phyloP scores from a whole-genome alignment of 1,140 invertebrate genomes.

The Drosophila bipectinata region DNA sequence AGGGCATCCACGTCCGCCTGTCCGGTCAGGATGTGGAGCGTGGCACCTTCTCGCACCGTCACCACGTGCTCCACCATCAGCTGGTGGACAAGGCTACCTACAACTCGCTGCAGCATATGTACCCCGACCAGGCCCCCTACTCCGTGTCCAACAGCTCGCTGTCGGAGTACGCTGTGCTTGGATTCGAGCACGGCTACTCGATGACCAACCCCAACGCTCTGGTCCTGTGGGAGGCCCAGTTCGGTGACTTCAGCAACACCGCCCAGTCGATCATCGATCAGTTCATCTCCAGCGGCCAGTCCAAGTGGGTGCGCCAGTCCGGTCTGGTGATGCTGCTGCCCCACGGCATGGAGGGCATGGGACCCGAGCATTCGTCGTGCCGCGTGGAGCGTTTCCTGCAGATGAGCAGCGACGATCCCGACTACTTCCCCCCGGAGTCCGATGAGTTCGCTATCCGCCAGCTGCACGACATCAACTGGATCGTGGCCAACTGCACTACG shows the following conservation, averaged over 20 bases:
- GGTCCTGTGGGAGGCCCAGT: slow-evolving; percentile 99
- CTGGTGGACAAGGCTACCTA: slow-evolving; percentile 97
- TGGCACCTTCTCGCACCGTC: slow-evolving; percentile 97
- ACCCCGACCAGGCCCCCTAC: slow-evolving; percentile 97
- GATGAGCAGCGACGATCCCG: slow-evolving; percentile 97
- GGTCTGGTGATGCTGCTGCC: slow-evolving; percentile 97
- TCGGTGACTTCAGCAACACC: slow-evolving; percentile 99
- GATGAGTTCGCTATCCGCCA: slow-evolving; percentile 96
- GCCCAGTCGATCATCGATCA: slow-evolving; percentile 99
- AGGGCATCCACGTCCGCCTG: slow-evolving; percentile 96
- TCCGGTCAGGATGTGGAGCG: slow-evolving; percentile 99
- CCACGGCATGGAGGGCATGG: slow-evolving; percentile 99
- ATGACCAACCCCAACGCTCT: slow-evolving; percentile 99
- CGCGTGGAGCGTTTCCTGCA: slow-evolving; percentile 98
- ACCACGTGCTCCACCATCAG: slow-evolving; percentile 99
- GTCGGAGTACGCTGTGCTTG: slow-evolving; percentile 94
- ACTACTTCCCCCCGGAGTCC: slow-evolving; percentile 94
- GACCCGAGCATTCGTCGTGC: slow-evolving; percentile 98
- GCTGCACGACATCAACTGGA: slow-evolving; percentile 98
- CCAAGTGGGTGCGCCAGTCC: slow-evolving; percentile 99
- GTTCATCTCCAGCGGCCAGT: slow-evolving; percentile 98
- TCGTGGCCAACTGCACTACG: slow-evolving; percentile 97
- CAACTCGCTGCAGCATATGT: slow-evolving; percentile 94
- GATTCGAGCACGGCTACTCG: slow-evolving; percentile 98
- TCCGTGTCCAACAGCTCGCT: slow-evolving; percentile 98